Base-by-base conservation (phyloP, 2,113 vertebrate species). In the Caloenas nicobarica region DNA sequence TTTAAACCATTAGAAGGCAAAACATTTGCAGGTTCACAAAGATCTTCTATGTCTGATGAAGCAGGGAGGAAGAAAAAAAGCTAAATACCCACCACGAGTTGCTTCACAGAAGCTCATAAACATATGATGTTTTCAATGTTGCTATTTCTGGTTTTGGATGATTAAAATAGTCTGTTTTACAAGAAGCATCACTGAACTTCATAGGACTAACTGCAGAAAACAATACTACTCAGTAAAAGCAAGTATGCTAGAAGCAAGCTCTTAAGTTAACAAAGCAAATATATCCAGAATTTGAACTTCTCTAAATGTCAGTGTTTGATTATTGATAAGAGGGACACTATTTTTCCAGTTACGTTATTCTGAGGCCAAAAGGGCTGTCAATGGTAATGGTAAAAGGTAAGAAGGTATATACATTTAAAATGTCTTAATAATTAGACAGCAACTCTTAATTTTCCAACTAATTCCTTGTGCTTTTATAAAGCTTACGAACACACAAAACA, bases 31-130 rank as follows among this genome's bases (percentile, higher is more conserved):
- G 89, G 95, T 33, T 98, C 97, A 88, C 97, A 98, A 69, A 99
- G 95, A 86, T 99, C 99, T 94, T 99, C 99, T 8, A 98, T 97
- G 96, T 99, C 99, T 99, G 96, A 65, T 65, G 31, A 88, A 77
- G 91, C 3, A 80, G 87, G 6, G 7, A 87, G 6, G 0, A 44
- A 74, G 44, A 34, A 78, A 24, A 23, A 64, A 88, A 72, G 60
- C 10, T 13, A 70, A 18, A 22, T 36, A n/a, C 1, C 7, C 54
- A 31, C 86, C 48, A 88, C 2, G 2, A 5, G 5, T 16, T 66
- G 51, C 50, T 80, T 44, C 64, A 42, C 19, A 62, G 74, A 18
- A 66, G 16, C 79, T 88, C 16, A 73, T 44, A 60, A 88, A 77
- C 5, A 16, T 5, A 18, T 0, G 24, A 57, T 21, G 11, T 65